These are phyloP conservation scores for Hyperoplus lanceolatus DNA, from an alignment of 2,797 vertebrate genomes.

Conservation along the genomic window DNA sequence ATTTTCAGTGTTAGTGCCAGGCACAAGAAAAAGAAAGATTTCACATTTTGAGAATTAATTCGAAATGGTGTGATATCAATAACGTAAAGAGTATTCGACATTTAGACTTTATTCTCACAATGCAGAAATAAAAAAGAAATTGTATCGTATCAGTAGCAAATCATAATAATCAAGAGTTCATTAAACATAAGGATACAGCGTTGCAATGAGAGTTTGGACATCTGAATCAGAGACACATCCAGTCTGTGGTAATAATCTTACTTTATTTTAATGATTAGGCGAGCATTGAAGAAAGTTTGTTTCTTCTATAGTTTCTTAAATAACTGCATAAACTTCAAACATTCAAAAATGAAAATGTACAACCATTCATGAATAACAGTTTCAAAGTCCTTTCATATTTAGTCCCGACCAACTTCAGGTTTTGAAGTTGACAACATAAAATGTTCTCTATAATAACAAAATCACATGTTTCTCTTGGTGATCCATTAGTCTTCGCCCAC, in stretches of 20 bases:
- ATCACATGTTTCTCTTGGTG: slow-evolving; percentile 39
- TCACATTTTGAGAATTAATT: no score
- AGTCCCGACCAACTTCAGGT: slow-evolving; percentile 63
- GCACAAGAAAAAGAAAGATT: no score
- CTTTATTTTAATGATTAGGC: slow-evolving; percentile 87
- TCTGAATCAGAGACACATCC: slow-evolving; percentile 27
- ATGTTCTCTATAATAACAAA: slow-evolving; percentile 64
- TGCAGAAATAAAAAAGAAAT: no score
- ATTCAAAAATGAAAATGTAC: slow-evolving; percentile 86
- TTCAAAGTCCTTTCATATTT: slow-evolving; percentile 63
- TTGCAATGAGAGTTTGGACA: not conserved
- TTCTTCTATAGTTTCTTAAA: slow-evolving; percentile 84
- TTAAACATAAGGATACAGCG: no score
- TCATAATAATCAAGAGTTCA: no score
- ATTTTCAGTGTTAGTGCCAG: no score
- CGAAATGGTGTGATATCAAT: no score
- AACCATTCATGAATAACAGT: slow-evolving; percentile 72
- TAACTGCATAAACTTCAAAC: slow-evolving; percentile 81
- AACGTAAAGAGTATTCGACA: no score
- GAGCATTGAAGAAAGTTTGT: slow-evolving; percentile 77
- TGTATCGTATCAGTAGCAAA: no score
- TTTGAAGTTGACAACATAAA: slow-evolving; percentile 59
- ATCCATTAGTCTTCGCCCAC: slow-evolving; percentile 45
- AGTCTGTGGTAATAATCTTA: slow-evolving; percentile 75
- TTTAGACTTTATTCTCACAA: no score